Percentiles rank a stretch among this genome's conserved stretches.
phyloP scores from a whole-genome alignment of 1,140 invertebrate genomes.

The Hyles euphorbiae region DNA sequence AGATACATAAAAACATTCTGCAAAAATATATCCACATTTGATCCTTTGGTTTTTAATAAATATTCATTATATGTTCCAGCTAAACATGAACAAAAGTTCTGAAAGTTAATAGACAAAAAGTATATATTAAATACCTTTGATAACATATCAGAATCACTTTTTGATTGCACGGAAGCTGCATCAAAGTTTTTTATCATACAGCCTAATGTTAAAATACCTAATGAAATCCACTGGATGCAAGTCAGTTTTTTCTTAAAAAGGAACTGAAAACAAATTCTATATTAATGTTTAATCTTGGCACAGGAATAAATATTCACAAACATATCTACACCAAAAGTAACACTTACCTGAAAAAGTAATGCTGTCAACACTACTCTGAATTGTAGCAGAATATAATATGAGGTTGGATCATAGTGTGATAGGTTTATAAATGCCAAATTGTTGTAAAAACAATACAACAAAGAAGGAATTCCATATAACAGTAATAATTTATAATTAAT shows the following conservation, averaged over 20 bases:
- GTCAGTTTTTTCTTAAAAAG: constrained; percentile 92
- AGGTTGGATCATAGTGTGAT: constrained; percentile 93
- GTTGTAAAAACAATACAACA: constrained; percentile 96
- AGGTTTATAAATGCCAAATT: constrained; percentile 96
- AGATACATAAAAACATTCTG: constrained; percentile 98
- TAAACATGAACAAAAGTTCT: constrained; percentile 94
- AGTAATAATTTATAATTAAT: constrained; percentile 81
- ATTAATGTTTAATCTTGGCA: neutral
- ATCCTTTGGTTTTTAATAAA: constrained; percentile 90
- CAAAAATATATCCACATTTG: constrained; percentile 90
- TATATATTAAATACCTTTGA: constrained; percentile 80
- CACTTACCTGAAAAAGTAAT: constrained; percentile 90
- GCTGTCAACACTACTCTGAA: constrained; percentile 94
- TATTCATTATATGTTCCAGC: constrained; percentile 98
- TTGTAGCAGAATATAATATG: constrained; percentile 95
- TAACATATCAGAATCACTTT: constrained; percentile 41
- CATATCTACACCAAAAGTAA: constrained; percentile 1
- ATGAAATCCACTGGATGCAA: constrained; percentile 91
- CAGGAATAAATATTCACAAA: neutral
- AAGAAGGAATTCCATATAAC: constrained; percentile 92
- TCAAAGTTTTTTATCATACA: constrained; percentile 94
- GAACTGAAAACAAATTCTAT: constrained; percentile 45
- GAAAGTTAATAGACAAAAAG: constrained; percentile 84
- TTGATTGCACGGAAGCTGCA: constrained; percentile 65
- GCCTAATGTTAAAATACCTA: constrained; percentile 90